Percentiles rank a stretch among this genome's conserved stretches.
Conservation (phyloP, 2,888 invertebrate genomes). For the Lysandra bellargus region DNA sequence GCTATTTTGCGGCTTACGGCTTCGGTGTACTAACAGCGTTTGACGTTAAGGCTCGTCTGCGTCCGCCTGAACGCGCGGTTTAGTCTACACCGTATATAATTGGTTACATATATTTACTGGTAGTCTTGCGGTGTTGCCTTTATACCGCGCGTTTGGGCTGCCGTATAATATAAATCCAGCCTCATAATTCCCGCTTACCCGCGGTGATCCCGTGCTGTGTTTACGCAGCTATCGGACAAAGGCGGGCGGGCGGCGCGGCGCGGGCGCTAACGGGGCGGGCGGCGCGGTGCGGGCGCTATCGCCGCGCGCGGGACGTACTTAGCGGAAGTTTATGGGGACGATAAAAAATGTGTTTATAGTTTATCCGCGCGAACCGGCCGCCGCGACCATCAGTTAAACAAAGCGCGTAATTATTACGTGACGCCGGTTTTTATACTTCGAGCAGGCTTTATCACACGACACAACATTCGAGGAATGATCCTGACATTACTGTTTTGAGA, state of each 20-base stretch:
- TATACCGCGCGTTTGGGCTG: too few species aligned
- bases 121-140: too few species aligned
- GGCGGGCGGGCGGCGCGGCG: not conserved
- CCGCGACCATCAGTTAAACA: not conserved
- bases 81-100: too few species aligned
- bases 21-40: not conserved
- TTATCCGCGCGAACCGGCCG: not conserved
- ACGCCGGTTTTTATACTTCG: too few species aligned
- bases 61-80: too few species aligned
- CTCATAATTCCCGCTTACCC: not conserved
- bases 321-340: not conserved
- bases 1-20: not conserved
- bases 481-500: too few species aligned
- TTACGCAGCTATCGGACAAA: not conserved
- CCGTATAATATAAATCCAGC: too few species aligned
- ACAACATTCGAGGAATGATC: too few species aligned
- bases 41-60: too few species aligned
- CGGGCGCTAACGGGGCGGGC: not conserved
- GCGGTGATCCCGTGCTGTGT: not conserved
- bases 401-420: not conserved
- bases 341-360: constrained; percentile 9
- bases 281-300: not conserved
- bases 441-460: too few species aligned
- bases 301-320: not conserved
- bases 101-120: too few species aligned